These are phyloP conservation scores for Calliphora vomitoria DNA, from an alignment of 2,888 invertebrate species.

Conservation along the genomic window DNA sequence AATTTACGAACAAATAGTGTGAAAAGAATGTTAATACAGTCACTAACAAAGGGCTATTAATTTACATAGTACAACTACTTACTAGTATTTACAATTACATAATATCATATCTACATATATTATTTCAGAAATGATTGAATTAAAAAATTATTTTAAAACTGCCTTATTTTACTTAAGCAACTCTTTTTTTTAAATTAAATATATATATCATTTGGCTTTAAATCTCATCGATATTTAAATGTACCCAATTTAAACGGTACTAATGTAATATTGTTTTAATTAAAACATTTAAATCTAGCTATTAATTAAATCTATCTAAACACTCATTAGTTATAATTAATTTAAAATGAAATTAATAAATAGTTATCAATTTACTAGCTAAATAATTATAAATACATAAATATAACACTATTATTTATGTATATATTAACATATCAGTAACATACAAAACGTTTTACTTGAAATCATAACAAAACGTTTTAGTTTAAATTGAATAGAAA, in stretches of 20 bases:
- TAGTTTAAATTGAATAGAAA: neutral
- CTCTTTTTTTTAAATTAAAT: neutral
- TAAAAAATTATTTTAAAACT: neutral
- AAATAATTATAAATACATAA: constrained; percentile 20
- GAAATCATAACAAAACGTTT: constrained; percentile 12
- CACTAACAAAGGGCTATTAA: neutral
- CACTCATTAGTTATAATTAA: constrained; percentile 20
- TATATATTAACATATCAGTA: neutral
- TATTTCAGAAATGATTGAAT: neutral
- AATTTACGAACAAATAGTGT: constrained; percentile 6
- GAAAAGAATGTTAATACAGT: constrained; percentile 1
- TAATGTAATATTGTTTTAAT: constrained; percentile 19
- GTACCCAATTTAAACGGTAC: neutral
- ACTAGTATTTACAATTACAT: neutral
- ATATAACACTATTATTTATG: constrained; percentile 2
- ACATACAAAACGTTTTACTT: neutral
- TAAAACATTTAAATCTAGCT: constrained; percentile 38
- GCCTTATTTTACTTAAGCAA: no score
- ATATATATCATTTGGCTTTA: neutral
- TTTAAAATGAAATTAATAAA: constrained; percentile 8
- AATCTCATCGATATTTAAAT: neutral
- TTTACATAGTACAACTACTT: neutral
- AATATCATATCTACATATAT: neutral
- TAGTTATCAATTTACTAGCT: constrained; percentile 13
- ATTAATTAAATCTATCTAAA: constrained; percentile 32